These are phyloP conservation scores for Zootermopsis nevadensis DNA, from an alignment of 2,888 invertebrate species.

Conservation along the genomic window DNA sequence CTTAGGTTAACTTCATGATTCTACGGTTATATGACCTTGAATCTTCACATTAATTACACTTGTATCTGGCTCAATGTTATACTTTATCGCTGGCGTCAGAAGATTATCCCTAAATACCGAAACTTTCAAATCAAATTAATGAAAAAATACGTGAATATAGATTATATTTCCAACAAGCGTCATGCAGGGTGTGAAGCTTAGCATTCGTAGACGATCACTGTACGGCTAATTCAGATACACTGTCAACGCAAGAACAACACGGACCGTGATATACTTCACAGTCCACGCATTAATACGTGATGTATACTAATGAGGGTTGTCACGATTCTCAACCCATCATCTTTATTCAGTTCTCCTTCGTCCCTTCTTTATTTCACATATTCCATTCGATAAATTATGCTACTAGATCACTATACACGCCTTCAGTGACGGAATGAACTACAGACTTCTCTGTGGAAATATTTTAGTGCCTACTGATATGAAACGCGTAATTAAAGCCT, in stretches of 20 bases:
- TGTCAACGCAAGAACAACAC: background rate
- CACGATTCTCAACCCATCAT: slow-evolving; percentile 38
- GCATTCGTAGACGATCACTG: background rate
- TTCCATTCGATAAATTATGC: slow-evolving; percentile 46
- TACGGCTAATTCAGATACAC: slow-evolving; percentile 17
- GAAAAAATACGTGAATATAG: background rate
- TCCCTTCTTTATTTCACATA: slow-evolving; percentile 44
- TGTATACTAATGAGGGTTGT: slow-evolving; percentile 48
- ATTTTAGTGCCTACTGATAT: no score
- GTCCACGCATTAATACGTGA: slow-evolving; percentile 47
- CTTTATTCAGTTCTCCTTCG: slow-evolving; percentile 36
- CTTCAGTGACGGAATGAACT: background rate
- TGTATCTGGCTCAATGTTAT: background rate
- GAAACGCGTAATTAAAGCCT: no score
- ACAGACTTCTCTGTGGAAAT: no score
- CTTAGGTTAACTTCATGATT: no score
- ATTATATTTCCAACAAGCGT: background rate
- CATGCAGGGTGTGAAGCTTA: background rate
- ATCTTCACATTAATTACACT: no score
- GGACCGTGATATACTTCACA: slow-evolving; percentile 6
- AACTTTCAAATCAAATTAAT: background rate
- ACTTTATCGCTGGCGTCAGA: background rate
- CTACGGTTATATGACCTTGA: no score
- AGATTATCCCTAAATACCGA: background rate
- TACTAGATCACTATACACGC: background rate